A percentile compares a stretch with the other conserved stretches of the same genome.
Evolutionary conservation across 2,888 invertebrate genomes (phyloP).

Genomic region (Phasia obesa): DNA sequence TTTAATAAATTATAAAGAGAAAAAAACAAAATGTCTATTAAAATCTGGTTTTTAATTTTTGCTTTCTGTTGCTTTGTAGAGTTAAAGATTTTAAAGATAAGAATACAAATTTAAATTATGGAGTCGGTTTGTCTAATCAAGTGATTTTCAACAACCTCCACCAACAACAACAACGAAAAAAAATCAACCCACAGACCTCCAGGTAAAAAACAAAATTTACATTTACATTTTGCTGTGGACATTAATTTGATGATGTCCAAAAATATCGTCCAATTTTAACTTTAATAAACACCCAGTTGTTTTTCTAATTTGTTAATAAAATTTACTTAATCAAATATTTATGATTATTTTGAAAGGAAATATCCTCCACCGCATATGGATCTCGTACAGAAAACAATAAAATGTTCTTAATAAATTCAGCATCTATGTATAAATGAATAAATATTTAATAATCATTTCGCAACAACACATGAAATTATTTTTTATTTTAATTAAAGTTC

Average conservation of each 20-base stretch:
- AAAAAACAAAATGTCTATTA: background rate
- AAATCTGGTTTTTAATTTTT: slow-evolving; percentile 26
- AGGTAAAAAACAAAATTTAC: background rate
- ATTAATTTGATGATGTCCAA: background rate
- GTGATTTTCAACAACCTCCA: background rate
- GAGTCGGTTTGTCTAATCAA: slow-evolving; percentile 65
- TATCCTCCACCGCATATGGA: background rate
- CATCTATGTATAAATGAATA: background rate
- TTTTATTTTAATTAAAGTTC: too few relatives aligned
- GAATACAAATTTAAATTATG: slow-evolving; percentile 44
- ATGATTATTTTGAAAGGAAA: background rate
- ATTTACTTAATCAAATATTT: background rate
- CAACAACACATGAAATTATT: background rate
- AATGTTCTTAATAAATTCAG: background rate
- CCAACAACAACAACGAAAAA: background rate
- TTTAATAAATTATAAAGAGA: background rate
- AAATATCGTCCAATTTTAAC: background rate
- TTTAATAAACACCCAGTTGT: background rate
- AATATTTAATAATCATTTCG: background rate
- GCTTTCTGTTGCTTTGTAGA: slow-evolving; percentile 22
- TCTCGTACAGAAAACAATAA: background rate
- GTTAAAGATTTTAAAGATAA: slow-evolving; percentile 55
- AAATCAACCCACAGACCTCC: background rate
- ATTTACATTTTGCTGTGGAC: background rate
- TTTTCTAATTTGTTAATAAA: background rate